Conservation (phyloP, 2,113 vertebrate genomes). For the Siniperca knerii region DNA sequence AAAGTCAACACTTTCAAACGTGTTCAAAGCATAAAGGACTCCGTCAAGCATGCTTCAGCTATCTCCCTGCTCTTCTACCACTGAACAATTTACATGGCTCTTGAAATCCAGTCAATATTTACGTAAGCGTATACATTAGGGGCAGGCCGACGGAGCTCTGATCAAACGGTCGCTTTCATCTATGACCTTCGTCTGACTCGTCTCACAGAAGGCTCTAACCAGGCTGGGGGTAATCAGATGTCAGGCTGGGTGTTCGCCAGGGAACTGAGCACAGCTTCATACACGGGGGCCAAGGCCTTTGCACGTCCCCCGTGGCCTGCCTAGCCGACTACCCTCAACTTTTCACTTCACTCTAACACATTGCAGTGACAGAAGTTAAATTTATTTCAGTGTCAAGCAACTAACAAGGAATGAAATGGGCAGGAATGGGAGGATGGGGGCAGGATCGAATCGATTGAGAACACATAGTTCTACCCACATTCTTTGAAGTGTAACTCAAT, state of each 20-base stretch:
- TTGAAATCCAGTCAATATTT: conserved; percentile 77
- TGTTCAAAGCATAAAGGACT: conserved; percentile 58
- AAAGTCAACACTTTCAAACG: conserved; percentile 74
- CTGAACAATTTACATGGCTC: conserved; percentile 54
- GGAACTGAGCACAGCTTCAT: conserved; percentile 39
- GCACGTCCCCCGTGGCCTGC: not conserved
- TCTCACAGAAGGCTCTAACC: conserved; percentile 57
- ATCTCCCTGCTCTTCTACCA: conserved; percentile 40
- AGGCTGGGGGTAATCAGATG: conserved; percentile 65
- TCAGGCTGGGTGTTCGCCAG: conserved; percentile 47
- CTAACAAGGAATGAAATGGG: conserved; percentile 5
- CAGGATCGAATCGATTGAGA: not conserved
- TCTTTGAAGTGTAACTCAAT: not conserved
- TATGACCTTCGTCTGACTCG: conserved; percentile 69
- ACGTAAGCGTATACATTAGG: conserved; percentile 66
- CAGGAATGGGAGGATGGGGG: not conserved
- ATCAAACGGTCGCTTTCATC: conserved; percentile 76
- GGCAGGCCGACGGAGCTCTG: conserved; percentile 35
- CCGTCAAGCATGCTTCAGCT: conserved; percentile 25
- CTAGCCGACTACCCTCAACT: not conserved
- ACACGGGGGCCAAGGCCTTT: conserved; percentile 7
- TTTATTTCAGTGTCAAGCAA: conserved; percentile 24
- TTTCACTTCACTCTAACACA: conserved; percentile 43
- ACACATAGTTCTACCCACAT: not conserved
- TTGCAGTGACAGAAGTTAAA: conserved; percentile 43